Percentiles rank a stretch among this genome's conserved stretches.
phyloP scores from a whole-genome alignment of 2,888 invertebrate genomes.

The Eutolmus rufibarbis region DNA sequence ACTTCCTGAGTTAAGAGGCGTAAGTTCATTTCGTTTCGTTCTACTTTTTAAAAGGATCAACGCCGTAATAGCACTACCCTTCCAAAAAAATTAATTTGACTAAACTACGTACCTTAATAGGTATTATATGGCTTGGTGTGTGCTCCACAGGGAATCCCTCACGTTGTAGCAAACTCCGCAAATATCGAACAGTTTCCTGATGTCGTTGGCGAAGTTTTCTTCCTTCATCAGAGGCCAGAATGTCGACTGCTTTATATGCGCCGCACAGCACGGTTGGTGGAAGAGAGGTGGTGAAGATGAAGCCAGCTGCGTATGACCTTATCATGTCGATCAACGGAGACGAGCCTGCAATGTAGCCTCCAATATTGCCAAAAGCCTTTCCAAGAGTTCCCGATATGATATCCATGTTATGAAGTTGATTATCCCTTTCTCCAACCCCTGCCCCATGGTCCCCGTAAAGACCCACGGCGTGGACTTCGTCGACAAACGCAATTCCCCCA shows the following conservation, averaged over 20 bases:
- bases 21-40: too few species aligned
- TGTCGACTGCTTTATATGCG: slow-evolving; percentile 80
- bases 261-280: slow-evolving; percentile 93
- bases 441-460: slow-evolving; percentile 93
- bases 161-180: slow-evolving; percentile 76
- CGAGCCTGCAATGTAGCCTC: slow-evolving; percentile 87
- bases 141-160: slow-evolving; percentile 86
- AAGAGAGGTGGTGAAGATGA: slow-evolving; percentile 96
- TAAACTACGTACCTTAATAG: slow-evolving; percentile 71
- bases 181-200: slow-evolving; percentile 85
- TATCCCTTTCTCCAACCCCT: slow-evolving; percentile 91
- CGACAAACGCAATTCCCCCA: slow-evolving; percentile 93
- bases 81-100: neutral
- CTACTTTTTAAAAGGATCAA: too few species aligned
- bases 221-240: slow-evolving; percentile 89
- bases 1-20: too few species aligned
- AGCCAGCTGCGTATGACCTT: slow-evolving; percentile 93
- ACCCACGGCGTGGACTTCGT: slow-evolving; percentile 98
- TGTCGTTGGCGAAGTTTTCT: slow-evolving; percentile 76
- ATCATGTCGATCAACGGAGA: slow-evolving; percentile 85
- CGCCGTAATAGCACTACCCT: too few species aligned
- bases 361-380: slow-evolving; percentile 95
- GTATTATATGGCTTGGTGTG: slow-evolving; percentile 95
- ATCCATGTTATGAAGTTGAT: slow-evolving; percentile 83
- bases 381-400: slow-evolving; percentile 95